These are phyloP conservation scores for Psammodynastes pulverulentus DNA, from an alignment of 2,113 vertebrate genomes.

Conservation along the genomic window DNA sequence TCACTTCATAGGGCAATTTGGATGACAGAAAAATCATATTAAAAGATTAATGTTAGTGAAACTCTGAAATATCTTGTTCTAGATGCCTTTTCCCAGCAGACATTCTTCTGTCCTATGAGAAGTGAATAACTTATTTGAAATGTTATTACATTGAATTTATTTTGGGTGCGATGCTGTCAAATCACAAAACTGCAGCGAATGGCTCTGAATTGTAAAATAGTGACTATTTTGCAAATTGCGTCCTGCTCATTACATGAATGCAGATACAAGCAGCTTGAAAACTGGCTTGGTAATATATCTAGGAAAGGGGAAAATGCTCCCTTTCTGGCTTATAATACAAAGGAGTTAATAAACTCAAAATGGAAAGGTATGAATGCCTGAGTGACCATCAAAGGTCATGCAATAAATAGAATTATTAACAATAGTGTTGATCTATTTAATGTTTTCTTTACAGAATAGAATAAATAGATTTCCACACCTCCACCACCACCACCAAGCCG, in stretches of 20 bases:
- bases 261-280: not conserved
- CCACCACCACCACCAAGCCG: not conserved
- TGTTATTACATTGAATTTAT: not conserved
- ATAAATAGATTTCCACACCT: not conserved
- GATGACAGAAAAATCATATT: not conserved
- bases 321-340: not conserved
- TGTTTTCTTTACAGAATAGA: not conserved
- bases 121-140: not conserved
- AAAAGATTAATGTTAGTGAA: not conserved
- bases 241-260: not conserved
- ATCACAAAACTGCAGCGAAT: not conserved
- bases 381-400: not conserved
- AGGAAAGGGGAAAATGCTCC: not conserved
- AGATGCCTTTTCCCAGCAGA: conserved; percentile 21
- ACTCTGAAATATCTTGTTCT: not conserved
- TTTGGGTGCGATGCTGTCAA: not conserved
- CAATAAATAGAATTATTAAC: not conserved
- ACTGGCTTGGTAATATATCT: not conserved
- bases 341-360: not conserved
- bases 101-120: conserved; percentile 1
- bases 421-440: not conserved
- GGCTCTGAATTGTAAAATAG: not conserved
- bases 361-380: not conserved
- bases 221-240: not conserved
- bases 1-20: conserved; percentile 19